Conservation (phyloP, 1,140 invertebrate genomes). For the Drosophila aff. region DNA sequence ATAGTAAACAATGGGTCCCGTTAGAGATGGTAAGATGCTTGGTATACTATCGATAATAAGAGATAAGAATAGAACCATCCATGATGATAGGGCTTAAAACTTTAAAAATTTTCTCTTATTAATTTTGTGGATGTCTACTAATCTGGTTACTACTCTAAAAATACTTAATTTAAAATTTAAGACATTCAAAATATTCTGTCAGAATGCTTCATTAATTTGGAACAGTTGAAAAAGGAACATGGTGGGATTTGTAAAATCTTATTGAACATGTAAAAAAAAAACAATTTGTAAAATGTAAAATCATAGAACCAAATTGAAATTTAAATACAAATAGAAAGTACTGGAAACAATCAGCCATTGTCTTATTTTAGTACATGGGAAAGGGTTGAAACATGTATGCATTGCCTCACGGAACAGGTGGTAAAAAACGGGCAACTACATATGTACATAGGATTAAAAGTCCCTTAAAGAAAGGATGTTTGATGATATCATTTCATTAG, state of each 20-base stretch:
- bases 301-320: neutral
- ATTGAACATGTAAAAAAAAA: neutral
- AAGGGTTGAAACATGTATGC: neutral
- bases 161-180: neutral
- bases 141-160: slow-evolving; percentile 8
- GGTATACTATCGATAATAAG: slow-evolving; percentile 22
- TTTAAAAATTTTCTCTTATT: neutral
- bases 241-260: neutral
- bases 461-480: neutral
- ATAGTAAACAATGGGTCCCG: slow-evolving; percentile 36
- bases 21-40: slow-evolving; percentile 30
- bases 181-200: slow-evolving; percentile 5
- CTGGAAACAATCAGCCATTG: neutral
- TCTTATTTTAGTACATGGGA: neutral
- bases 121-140: slow-evolving; percentile 8
- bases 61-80: slow-evolving; percentile 14
- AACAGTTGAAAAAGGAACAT: slow-evolving; percentile 16
- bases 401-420: neutral
- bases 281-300: neutral
- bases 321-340: neutral
- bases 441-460: neutral
- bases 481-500: neutral
- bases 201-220: neutral
- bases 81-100: slow-evolving; percentile 19
- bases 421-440: neutral